Base-by-base conservation (phyloP, 2,797 vertebrate genomes). In the Silurus aristotelis region DNA sequence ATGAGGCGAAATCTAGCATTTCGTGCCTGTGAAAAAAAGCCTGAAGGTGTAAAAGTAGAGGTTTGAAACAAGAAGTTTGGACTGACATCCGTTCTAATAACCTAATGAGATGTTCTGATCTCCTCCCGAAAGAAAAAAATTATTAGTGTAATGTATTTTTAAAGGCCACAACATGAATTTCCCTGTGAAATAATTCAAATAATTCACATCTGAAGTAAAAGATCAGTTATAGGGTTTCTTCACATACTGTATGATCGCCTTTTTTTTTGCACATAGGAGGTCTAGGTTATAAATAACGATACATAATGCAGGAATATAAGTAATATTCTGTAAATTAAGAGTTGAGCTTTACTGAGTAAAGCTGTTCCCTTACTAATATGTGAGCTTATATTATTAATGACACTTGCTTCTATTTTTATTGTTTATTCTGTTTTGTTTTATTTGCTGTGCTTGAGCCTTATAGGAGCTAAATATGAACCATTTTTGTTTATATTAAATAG, bases 41-140 rank as follows among this genome's bases (percentile, higher is more conserved):
- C 89, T 91, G 93, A 93, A 94, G 88, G 92, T 94, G 89, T 88
- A 89, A 78, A 15, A 90, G 91, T 91, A 90, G 90, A 58, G 72
- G 87, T 92, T 90, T 89, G 90, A 91, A 91, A 92, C 90, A 87
- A 48, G 2, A 78, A 1, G 25, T 38, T 22, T 60, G 27, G 56
- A 31, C 27, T 13, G 10, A 60, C 8, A 38, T 25, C 22, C 27
- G 22, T 8, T 25, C 22, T n/a, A 38, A 4, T 38, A 38, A 38
- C 38, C 38, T 38, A 38, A 38, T 38, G 38, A 38, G 38, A 38
- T 38, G 3, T 76, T 76, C 25, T 76, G 3, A 56, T 77, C 8
- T 31, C 4, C 9, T 60, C 8, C 17, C 12, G 22, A 77, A 20
- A 5, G 19, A 68, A 68, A 38, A 38, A 8, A 68, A 14, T 15